Conservation (phyloP, 2,113 vertebrate genomes). For the Felis catus region F.catus_Fca126_mat1.0 CM031416.1:106785001-106785500, state of each 20-base stretch:
- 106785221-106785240: neutral
- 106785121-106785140: slow-evolving; percentile 6
- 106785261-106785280: neutral
- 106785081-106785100: neutral
- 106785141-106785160: slow-evolving; percentile 26
- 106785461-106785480: neutral
- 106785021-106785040: slow-evolving; percentile 68
- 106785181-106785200: neutral
- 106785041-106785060: slow-evolving; percentile 17
- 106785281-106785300: neutral
- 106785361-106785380: neutral
- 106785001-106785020: slow-evolving; percentile 56
- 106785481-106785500: neutral
- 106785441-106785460: neutral
- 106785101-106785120: slow-evolving; percentile 26
- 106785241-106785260: neutral
- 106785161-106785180: neutral
- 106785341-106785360: neutral
- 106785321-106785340: neutral
- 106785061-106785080: neutral
- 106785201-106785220: neutral
- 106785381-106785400: neutral
- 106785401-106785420: neutral
- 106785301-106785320: neutral
- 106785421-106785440: neutral